Evolutionary conservation across 1,140 invertebrate genomes (phyloP).

Genomic region (Papilio helenus): DNA sequence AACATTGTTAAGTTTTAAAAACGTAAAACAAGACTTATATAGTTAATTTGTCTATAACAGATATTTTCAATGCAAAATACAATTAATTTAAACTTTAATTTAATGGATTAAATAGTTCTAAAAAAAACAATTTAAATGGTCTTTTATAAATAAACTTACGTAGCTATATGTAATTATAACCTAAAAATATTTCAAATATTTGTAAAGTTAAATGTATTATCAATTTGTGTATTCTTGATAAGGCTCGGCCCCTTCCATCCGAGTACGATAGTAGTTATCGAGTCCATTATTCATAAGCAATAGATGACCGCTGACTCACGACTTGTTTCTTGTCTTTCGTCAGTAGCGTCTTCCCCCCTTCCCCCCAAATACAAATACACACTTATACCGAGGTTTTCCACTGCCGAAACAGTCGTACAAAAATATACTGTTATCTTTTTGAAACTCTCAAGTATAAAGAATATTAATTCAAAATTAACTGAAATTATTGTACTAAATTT

Average conservation of each 20-base stretch:
- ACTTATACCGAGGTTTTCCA: background rate
- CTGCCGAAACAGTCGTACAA: background rate
- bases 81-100: too few relatives aligned
- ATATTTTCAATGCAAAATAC: too few relatives aligned
- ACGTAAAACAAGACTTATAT: too few relatives aligned
- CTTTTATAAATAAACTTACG: too few relatives aligned
- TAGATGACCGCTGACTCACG: conserved; percentile 55
- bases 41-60: too few relatives aligned
- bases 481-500: too few relatives aligned
- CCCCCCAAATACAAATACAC: background rate
- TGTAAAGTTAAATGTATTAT: conserved; percentile 44
- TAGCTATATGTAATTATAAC: background rate
- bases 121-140: too few relatives aligned
- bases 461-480: too few relatives aligned
- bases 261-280: conserved; percentile 55
- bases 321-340: conserved; percentile 36
- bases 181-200: conserved; percentile 2
- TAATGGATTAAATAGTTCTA: too few relatives aligned
- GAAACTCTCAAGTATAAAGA: background rate
- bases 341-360: background rate
- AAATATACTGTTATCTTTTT: background rate
- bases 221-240: conserved; percentile 52
- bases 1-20: too few relatives aligned
- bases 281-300: conserved; percentile 50
- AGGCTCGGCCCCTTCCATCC: conserved; percentile 54